Percentiles rank a stretch among this genome's conserved stretches.
Evolutionary conservation across 1,140 invertebrate species (phyloP).

Genomic region (Bombus turneri): DNA sequence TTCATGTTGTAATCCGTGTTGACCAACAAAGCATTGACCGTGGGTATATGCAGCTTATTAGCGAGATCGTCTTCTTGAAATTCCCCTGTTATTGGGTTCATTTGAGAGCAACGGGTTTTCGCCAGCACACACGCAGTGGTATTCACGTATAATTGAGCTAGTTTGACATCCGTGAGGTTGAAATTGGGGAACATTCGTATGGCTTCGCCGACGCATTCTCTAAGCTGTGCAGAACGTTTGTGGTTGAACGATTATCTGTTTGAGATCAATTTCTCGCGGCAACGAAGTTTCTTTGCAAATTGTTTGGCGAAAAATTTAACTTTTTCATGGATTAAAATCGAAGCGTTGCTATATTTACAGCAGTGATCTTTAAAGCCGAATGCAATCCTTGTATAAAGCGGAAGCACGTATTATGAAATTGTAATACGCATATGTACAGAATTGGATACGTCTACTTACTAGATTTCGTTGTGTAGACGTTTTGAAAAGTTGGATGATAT

Average conservation of each 20-base stretch:
- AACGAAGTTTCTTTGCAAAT: no score
- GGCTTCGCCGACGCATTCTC: slow-evolving; percentile 70
- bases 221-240: slow-evolving; percentile 62
- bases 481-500: slow-evolving; percentile 5
- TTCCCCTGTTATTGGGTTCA: slow-evolving; percentile 75
- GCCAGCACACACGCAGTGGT: slow-evolving; percentile 75
- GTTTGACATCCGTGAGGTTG: slow-evolving; percentile 54
- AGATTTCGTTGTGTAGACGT: neutral
- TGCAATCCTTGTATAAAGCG: neutral
- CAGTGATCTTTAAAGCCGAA: neutral
- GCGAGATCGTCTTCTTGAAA: slow-evolving; percentile 61
- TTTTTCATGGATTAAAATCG: neutral
- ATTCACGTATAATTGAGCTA: slow-evolving; percentile 74
- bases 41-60: slow-evolving; percentile 65
- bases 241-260: neutral
- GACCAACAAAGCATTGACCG: slow-evolving; percentile 73
- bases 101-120: slow-evolving; percentile 71
- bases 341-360: neutral
- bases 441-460: slow-evolving; percentile 9
- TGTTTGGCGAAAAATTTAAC: neutral
- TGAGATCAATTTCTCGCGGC: neutral
- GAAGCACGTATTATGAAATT: neutral
- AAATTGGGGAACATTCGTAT: slow-evolving; percentile 61
- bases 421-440: neutral
- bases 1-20: slow-evolving; percentile 76